Evolutionary conservation across 2,797 vertebrate species (phyloP), one percentile per base, ranked within the genome.

Genomic region (Echiichthys vipera): DNA sequence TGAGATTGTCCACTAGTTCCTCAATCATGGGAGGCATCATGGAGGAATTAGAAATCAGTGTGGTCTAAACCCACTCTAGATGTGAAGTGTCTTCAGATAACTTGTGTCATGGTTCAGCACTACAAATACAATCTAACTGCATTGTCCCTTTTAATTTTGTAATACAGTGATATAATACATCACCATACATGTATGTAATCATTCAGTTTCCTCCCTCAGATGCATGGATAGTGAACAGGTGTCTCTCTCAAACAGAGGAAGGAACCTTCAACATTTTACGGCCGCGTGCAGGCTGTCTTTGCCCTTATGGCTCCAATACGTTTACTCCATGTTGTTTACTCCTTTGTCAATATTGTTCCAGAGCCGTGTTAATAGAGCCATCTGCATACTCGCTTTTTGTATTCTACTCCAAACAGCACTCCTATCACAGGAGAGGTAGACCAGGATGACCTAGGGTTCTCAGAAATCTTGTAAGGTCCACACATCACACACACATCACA

Each of bases 241-340:
- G 65, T 71, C 27, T 40, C 50, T 36, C 50, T 50, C 24, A 37
- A 55, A 32, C 51, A 55, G 56, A 46, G 18, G 30, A 65, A 59
- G 39, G 15, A 64, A 39, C 70, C 27, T 50, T 64, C 22, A 25
- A 11, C 39, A 18, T 30, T 39, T 49, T 34, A 27, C 67, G 55
- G 78, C 63, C 32, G 34, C 9, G 8, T 29, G 13, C 56, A 71
- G 36, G 24, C 74, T 24, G 74, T 27, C 53, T 5, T n/a, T 36
- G 43, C 63, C 30, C 22, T 67, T 65, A 67, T 67, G 39, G 53
- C 62, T 71, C 43, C 0, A 54, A 72, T 61, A 50, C 14, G 25
- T 74, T 76, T 45, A 40, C 65, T 61, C 47, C 74, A 42, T 81
- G 77, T 73, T 73, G 61, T 87, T 82, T 74, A 80, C 63, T 70